Evolutionary conservation across 2,797 vertebrate genomes (phyloP).

Genomic region (Muscicapa striata): DNA sequence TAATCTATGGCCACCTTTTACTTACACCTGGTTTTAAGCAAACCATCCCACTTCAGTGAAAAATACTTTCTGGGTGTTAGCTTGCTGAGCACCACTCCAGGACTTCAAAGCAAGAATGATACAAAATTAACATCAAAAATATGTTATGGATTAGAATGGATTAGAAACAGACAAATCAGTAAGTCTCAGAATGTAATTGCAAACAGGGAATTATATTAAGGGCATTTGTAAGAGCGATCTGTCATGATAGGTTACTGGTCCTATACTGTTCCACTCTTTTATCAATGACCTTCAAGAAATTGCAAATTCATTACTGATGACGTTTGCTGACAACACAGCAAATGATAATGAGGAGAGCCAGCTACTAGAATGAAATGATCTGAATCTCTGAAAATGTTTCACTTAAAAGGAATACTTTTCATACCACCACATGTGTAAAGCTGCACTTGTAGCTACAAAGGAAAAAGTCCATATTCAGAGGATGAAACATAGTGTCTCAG

Average conservation of each 20-base stretch:
- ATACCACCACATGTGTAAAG: neutral
- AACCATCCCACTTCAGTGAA: constrained; percentile 22
- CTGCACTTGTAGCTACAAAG: neutral
- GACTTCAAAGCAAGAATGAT: constrained; percentile 69
- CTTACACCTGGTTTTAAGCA: constrained; percentile 39
- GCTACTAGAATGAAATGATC: neutral
- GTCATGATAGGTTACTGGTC: neutral
- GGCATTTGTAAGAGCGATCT: constrained; percentile 11
- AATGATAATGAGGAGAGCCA: neutral
- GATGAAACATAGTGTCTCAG: neutral
- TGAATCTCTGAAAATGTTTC: neutral
- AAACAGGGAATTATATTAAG: constrained; percentile 54
- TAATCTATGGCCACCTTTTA: neutral
- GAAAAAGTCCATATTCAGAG: neutral
- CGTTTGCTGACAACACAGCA: constrained; percentile 28
- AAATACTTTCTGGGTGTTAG: constrained; percentile 40
- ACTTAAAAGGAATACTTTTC: neutral
- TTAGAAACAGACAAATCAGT: constrained; percentile 69
- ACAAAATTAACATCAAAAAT: constrained; percentile 70
- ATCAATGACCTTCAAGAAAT: neutral
- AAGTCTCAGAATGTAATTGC: constrained; percentile 56
- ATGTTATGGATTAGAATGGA: constrained; percentile 68
- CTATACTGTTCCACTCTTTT: neutral
- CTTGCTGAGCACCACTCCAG: constrained; percentile 25
- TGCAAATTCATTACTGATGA: constrained; percentile 25